Evolutionary conservation across 1,140 invertebrate species (phyloP).

Genomic region (Diprion similis): DNA sequence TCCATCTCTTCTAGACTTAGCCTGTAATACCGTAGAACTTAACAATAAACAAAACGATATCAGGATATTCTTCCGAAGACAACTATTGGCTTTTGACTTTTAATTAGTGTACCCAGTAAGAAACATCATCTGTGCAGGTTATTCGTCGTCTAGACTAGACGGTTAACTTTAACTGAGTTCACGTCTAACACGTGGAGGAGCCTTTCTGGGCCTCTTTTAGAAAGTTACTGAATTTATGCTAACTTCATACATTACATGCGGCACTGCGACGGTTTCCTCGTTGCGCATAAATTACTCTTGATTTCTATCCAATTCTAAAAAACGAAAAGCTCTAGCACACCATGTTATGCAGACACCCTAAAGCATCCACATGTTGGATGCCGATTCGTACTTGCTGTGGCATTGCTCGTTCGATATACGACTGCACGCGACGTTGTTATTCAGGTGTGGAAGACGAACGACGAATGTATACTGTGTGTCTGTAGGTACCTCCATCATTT

Average conservation of each 20-base stretch:
- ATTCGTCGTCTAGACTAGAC: background rate
- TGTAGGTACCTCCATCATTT: background rate
- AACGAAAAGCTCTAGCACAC: background rate
- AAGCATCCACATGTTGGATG: background rate
- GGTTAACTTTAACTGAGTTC: too few relatives aligned
- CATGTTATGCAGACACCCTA: background rate
- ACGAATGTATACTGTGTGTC: background rate
- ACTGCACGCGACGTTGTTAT: background rate
- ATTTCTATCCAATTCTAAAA: background rate
- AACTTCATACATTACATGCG: background rate
- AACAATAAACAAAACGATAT: too few relatives aligned
- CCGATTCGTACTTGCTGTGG: background rate
- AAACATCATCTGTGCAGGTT: too few relatives aligned
- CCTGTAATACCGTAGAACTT: too few relatives aligned
- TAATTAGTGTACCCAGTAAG: too few relatives aligned
- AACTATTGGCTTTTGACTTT: too few relatives aligned
- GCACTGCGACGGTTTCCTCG: background rate
- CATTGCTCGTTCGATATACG: too few relatives aligned
- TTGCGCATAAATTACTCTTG: background rate
- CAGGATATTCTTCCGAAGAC: too few relatives aligned
- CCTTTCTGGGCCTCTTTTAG: background rate
- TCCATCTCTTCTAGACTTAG: too few relatives aligned
- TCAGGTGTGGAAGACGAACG: background rate
- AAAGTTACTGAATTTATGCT: constrained; percentile 3
- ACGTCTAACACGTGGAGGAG: background rate